phyloP scores from a whole-genome alignment of 2,113 vertebrate species.

The Amphilophus citrinellus region DNA sequence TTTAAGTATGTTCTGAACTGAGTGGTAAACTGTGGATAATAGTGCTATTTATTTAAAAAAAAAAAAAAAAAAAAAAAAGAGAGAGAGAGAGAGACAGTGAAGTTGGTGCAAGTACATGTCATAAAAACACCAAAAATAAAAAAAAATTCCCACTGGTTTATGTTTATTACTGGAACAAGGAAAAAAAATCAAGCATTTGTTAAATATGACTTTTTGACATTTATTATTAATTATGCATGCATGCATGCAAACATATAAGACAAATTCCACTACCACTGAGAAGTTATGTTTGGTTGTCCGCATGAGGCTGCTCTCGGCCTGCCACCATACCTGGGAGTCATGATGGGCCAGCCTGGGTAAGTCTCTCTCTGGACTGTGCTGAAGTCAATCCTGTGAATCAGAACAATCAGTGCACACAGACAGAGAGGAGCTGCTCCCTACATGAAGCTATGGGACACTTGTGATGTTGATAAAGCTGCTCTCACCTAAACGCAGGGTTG shows the following conservation, averaged over 20 bases:
- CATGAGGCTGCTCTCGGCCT: neutral
- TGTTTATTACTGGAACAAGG: neutral
- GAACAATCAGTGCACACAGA: conserved; percentile 21
- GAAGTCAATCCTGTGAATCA: conserved; percentile 74
- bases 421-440: neutral
- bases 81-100: neutral
- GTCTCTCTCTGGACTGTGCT: conserved; percentile 75
- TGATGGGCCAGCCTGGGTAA: conserved; percentile 66
- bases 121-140: neutral
- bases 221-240: neutral
- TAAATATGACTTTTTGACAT: conserved; percentile 1
- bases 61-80: too few species aligned
- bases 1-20: neutral
- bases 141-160: neutral
- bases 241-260: neutral
- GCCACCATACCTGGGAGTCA: neutral
- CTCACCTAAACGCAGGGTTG: conserved; percentile 76
- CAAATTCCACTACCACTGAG: neutral
- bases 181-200: neutral
- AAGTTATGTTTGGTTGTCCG: neutral
- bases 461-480: neutral
- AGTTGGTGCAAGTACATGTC: neutral
- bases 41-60: neutral
- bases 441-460: neutral
- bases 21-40: neutral